Percentiles rank a stretch among this genome's conserved stretches.
phyloP scores from a whole-genome alignment of 2,113 vertebrate species.

The Crocuta crocuta region DNA sequence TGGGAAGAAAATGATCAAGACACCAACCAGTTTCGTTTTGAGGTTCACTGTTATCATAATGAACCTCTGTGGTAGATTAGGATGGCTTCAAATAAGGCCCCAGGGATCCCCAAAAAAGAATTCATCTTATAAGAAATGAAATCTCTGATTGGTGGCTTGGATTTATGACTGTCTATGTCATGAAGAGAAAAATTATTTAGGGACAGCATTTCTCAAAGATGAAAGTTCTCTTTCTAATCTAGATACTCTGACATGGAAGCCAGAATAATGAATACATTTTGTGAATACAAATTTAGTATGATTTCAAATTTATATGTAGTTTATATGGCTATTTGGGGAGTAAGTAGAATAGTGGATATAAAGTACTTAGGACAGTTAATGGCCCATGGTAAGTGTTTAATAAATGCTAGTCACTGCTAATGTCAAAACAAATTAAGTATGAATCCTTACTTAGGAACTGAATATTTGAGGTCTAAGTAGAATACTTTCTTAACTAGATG shows the following conservation, averaged over 20 bases:
- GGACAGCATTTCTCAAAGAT: not conserved
- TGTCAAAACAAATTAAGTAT: not conserved
- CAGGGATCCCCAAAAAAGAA: not conserved
- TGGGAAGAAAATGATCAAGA: not conserved
- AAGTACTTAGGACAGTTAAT: not conserved
- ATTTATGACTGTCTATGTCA: not conserved
- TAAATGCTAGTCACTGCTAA: not conserved
- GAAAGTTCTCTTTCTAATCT: not conserved
- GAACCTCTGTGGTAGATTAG: not conserved
- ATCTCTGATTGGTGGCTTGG: not conserved
- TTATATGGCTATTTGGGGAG: not conserved
- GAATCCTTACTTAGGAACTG: not conserved
- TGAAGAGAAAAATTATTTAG: not conserved
- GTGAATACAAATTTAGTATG: not conserved
- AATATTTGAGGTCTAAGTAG: not conserved
- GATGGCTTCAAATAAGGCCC: not conserved
- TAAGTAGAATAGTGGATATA: not conserved
- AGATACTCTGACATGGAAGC: not conserved
- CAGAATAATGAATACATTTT: not conserved
- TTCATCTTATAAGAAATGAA: not conserved
- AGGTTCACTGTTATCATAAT: not conserved
- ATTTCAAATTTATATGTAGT: not conserved
- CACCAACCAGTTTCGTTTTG: not conserved
- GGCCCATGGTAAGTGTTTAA: not conserved
- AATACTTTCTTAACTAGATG: not conserved